Percentiles rank a stretch among this genome's conserved stretches.
phyloP scores from a whole-genome alignment of 2,797 vertebrate species.

The Micromesistius poutassou region DNA sequence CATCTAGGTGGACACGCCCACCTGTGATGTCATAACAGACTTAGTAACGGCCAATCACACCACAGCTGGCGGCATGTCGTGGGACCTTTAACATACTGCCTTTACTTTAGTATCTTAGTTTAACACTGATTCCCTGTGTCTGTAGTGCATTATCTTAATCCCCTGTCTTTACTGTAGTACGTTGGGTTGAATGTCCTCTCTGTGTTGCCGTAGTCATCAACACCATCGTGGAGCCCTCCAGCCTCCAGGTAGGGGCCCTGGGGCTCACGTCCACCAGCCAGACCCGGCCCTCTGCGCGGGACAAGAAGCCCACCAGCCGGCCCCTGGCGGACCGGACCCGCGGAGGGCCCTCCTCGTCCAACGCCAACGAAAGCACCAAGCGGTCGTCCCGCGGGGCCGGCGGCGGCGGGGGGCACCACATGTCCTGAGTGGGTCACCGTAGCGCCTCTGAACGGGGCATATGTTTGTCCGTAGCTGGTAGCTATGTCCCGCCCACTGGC shows the following conservation, averaged over 20 bases:
- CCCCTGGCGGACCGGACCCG: constrained; percentile 19
- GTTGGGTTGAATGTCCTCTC: neutral
- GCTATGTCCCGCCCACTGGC: constrained; percentile 6
- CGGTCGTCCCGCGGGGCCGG: constrained; percentile 74
- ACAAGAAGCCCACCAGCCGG: constrained; percentile 49
- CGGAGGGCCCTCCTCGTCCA: constrained; percentile 28
- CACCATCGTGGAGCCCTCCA: constrained; percentile 85
- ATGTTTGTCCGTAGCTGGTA: constrained; percentile 19
- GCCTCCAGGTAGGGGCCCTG: constrained; percentile 71
- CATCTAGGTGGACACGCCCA: too few species aligned
- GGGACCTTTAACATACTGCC: too few species aligned
- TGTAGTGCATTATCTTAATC: neutral
- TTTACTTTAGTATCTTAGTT: neutral
- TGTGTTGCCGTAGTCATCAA: constrained; percentile 81
- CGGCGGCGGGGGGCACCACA: constrained; percentile 68
- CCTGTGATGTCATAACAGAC: too few species aligned
- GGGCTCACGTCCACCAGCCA: constrained; percentile 48
- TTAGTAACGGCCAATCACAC: too few species aligned
- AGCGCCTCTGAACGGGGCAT: constrained; percentile 42
- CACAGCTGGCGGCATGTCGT: too few species aligned
- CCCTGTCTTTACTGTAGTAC: neutral
- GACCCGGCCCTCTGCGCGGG: constrained; percentile 58
- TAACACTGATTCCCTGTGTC: neutral
- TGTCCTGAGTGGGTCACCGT: constrained; percentile 71
- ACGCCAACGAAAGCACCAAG: constrained; percentile 68